These are phyloP conservation scores for Alviniconcha marisindica DNA, from an alignment of 1,140 invertebrate genomes.

Conservation along the genomic window DNA sequence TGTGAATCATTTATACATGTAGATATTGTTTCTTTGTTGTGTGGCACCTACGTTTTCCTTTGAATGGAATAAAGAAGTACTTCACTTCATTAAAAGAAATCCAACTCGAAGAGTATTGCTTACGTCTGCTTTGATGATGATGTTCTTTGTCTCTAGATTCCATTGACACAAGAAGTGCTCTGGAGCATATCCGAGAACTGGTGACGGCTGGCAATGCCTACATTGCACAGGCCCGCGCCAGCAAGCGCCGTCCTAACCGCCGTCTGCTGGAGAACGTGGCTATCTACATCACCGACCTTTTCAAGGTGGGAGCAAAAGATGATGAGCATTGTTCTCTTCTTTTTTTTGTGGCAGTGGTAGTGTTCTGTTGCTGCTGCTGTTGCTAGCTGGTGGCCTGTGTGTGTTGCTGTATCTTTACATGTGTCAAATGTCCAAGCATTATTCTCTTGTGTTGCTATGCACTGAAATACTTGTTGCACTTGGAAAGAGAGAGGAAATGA, in stretches of 20 bases:
- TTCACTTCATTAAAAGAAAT: background rate
- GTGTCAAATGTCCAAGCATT: too few species aligned
- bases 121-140: conserved; percentile 43
- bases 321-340: too few species aligned
- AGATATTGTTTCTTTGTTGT: too few species aligned
- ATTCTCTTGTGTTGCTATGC: too few species aligned
- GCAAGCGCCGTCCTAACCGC: conserved; percentile 70
- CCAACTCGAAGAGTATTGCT: background rate
- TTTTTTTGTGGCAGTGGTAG: too few species aligned
- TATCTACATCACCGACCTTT: conserved; percentile 89
- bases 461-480: too few species aligned
- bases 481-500: too few species aligned
- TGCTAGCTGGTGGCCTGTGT: too few species aligned
- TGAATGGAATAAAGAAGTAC: background rate
- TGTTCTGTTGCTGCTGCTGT: too few species aligned
- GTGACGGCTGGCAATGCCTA: conserved; percentile 91
- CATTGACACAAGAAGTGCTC: conserved; percentile 91
- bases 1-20: too few species aligned
- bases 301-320: conserved; percentile 80
- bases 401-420: too few species aligned
- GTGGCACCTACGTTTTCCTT: too few species aligned
- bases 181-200: conserved; percentile 90
- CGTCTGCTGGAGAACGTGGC: conserved; percentile 78
- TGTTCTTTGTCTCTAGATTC: conserved; percentile 88
- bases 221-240: conserved; percentile 75